Percentiles rank a stretch among this genome's conserved stretches.
These are phyloP conservation scores for Caenorhabditis elegans DNA, from an alignment of 1,140 invertebrate species.

Conservation along the genomic window WBcel235 BX284605.5:10971501-10972000, in stretches of 20 bases:
- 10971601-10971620: not conserved
- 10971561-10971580: not conserved
- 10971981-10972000: not conserved
- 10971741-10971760: not conserved
- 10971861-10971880: not conserved
- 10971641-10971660: not conserved
- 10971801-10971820: conserved; percentile 1
- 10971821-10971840: not conserved
- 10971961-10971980: conserved; percentile 4
- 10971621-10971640: not conserved
- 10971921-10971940: conserved; percentile 21
- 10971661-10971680: conserved; percentile 2
- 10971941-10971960: conserved; percentile 7
- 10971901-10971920: not conserved
- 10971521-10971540: not conserved
- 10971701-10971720: not conserved
- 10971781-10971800: conserved; percentile 7
- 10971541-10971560: not conserved
- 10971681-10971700: not conserved
- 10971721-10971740: not conserved
- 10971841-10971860: no score
- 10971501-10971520: conserved; percentile 11
- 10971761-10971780: not conserved
- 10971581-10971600: not conserved
- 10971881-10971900: not conserved